A percentile compares a stretch with the other conserved stretches of the same genome.
phyloP scores from a whole-genome alignment of 2,113 vertebrate genomes.

The Balaenoptera acutorostrata region DNA sequence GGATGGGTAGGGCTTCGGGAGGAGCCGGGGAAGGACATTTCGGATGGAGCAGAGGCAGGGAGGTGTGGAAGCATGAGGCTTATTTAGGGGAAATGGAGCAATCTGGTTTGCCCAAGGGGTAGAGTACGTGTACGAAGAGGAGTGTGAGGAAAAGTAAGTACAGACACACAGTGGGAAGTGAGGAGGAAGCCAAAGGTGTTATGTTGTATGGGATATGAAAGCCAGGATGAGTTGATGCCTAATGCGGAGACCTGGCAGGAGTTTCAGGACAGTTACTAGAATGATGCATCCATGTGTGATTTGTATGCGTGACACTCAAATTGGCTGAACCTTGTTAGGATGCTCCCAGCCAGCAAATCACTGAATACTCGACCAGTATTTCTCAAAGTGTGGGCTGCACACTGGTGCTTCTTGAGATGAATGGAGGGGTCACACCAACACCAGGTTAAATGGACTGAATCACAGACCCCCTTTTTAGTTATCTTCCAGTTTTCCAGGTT shows the following conservation, averaged over 20 bases:
- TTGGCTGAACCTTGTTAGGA: background rate
- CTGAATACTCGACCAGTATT: background rate
- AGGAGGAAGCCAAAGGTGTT: background rate
- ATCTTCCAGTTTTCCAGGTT: background rate
- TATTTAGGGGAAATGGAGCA: background rate
- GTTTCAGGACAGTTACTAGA: background rate
- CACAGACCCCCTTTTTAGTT: background rate
- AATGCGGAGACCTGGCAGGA: no score
- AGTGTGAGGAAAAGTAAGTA: background rate
- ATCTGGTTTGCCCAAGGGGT: background rate
- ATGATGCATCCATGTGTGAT: background rate
- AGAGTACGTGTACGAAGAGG: background rate
- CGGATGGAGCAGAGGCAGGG: background rate
- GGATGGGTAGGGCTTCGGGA: background rate
- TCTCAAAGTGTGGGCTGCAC: background rate
- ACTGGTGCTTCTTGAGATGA: background rate
- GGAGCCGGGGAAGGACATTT: background rate
- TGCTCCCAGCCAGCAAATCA: background rate
- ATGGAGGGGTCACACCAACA: background rate
- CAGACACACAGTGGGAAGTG: background rate
- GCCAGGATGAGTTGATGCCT: background rate
- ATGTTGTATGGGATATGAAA: background rate
- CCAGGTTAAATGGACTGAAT: background rate
- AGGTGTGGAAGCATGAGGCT: background rate
- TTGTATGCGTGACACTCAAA: background rate